Evolutionary conservation across 2,113 vertebrate genomes (phyloP).

Genomic region (Rhinolophus ferrumequinum): DNA sequence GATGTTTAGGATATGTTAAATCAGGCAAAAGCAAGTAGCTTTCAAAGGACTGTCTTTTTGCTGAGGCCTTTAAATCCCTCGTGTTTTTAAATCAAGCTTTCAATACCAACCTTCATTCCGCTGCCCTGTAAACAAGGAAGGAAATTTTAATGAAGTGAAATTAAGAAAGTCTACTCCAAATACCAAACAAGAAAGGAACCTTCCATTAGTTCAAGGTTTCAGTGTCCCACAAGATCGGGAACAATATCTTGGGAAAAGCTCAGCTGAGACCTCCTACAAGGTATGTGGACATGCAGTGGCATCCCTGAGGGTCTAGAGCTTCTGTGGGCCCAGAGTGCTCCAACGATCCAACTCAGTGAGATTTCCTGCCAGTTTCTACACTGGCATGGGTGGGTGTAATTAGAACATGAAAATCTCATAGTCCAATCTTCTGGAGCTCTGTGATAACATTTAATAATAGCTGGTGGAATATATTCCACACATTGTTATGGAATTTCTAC

Average conservation of each 20-base stretch:
- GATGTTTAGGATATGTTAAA: background rate
- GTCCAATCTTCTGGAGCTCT: background rate
- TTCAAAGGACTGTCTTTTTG: background rate
- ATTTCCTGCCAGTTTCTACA: background rate
- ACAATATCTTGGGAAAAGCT: background rate
- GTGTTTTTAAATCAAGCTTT: slow-evolving; percentile 36
- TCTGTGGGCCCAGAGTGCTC: background rate
- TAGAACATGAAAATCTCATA: background rate
- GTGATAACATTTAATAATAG: background rate
- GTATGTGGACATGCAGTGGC: background rate
- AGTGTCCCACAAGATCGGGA: background rate
- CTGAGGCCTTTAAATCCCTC: background rate
- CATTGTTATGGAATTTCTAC: background rate
- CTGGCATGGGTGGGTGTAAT: background rate
- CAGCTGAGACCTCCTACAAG: background rate
- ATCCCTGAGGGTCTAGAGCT: background rate
- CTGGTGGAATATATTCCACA: background rate
- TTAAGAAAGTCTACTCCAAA: background rate
- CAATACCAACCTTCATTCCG: background rate
- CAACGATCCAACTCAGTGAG: background rate
- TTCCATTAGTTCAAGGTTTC: slow-evolving; percentile 7
- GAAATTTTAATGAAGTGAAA: background rate
- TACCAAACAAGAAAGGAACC: background rate
- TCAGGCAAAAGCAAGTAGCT: slow-evolving; percentile 33
- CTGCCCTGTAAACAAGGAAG: background rate